Evolutionary conservation across 2,113 vertebrate genomes (phyloP).

Genomic region (Gorsachius goisagi): DNA sequence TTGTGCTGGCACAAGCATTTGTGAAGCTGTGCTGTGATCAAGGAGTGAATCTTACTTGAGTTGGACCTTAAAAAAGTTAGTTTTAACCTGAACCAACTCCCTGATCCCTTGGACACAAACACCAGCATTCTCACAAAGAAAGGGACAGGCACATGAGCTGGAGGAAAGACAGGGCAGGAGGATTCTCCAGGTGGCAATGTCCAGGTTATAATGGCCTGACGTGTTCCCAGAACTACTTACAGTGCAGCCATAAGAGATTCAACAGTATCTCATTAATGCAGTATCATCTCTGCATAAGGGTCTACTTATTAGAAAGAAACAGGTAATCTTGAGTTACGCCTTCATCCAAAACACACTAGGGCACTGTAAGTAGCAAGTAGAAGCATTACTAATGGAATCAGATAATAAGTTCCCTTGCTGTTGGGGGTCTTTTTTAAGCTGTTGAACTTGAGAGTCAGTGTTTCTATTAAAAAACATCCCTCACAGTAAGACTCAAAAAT

Average conservation of each 20-base stretch:
- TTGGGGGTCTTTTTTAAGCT: background rate
- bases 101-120: background rate
- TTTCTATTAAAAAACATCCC: background rate
- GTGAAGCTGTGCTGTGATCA: background rate
- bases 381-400: background rate
- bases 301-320: background rate
- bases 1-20: background rate
- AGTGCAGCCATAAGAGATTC: background rate
- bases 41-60: background rate
- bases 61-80: background rate
- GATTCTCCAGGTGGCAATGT: background rate
- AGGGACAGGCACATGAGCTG: background rate
- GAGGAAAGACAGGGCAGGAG: background rate
- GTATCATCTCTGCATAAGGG: background rate
- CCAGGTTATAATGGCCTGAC: rapidly evolving
- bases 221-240: background rate
- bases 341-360: background rate
- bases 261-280: background rate
- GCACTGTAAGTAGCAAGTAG: background rate
- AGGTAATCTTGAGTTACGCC: background rate
- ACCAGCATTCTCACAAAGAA: background rate
- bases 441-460: background rate
- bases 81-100: background rate
- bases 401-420: background rate
- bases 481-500: background rate